Evolutionary conservation across 2,888 invertebrate species (phyloP).

Genomic region (Timandra comae): DNA sequence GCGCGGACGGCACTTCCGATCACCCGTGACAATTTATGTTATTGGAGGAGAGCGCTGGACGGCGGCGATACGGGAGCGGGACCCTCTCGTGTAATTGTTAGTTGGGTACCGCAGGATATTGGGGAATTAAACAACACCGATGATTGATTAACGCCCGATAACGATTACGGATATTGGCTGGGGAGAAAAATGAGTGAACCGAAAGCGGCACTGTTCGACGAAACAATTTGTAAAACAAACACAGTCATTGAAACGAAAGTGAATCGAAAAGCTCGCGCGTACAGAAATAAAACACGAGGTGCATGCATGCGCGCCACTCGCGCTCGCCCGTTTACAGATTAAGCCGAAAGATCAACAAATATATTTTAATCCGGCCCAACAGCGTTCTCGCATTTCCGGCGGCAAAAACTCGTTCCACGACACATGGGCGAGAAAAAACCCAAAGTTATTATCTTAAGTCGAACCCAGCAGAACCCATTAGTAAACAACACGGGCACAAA

Average conservation of each 20-base stretch:
- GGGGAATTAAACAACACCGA: conserved; percentile 67
- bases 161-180: conserved; percentile 60
- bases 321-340: conserved; percentile 57
- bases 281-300: conserved; percentile 38
- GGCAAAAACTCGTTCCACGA: conserved; percentile 61
- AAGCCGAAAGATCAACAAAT: conserved; percentile 70
- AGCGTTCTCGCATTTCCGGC: conserved; percentile 70
- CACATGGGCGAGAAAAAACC: conserved; percentile 72
- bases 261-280: conserved; percentile 39
- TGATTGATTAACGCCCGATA: conserved; percentile 70
- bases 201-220: conserved; percentile 19
- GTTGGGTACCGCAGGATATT: conserved; percentile 69
- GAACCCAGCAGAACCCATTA: conserved; percentile 76
- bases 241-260: conserved; percentile 36
- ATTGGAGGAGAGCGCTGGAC: conserved; percentile 60
- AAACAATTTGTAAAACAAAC: conserved; percentile 44
- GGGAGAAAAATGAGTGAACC: conserved; percentile 25
- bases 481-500: conserved; percentile 75
- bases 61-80: conserved; percentile 61
- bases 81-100: conserved; percentile 73
- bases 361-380: conserved; percentile 69
- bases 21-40: conserved; percentile 73
- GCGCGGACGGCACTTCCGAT: conserved; percentile 48
- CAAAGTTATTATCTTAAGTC: conserved; percentile 74
- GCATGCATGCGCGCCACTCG: conserved; percentile 35